Evolutionary conservation across 2,113 vertebrate species (phyloP), one percentile per base, ranked within the genome.

Genomic region (Trachemys scripta): DNA sequence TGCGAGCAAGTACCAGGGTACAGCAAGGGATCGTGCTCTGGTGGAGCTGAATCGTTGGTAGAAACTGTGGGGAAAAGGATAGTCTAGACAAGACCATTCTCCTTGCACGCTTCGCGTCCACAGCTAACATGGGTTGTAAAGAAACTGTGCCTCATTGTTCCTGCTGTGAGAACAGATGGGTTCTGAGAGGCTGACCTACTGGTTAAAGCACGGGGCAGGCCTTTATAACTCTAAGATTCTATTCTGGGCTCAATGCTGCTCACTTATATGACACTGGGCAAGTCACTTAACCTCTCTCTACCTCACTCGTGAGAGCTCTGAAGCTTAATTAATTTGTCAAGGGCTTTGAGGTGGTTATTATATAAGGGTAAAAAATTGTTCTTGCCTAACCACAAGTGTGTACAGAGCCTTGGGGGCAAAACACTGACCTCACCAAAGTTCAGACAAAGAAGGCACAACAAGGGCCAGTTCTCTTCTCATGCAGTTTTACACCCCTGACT

Each of bases 181-280:
- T 13, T 29, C 80, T 19, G 42, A 45, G 72, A 84, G 75, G 5
- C 56, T 2, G 13, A 78, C 11, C 80, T 4, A 22, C 85, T 38
- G 31, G 76, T 62, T 38, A 57, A 80, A 49, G 24, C 42, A 38
- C 4, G 50, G 72, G 59, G 38, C 25, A 51, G n/a, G 1, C 0
- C 0, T 7, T 72, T 4, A 85, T 25, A 53, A 31, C 1, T 72
- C 65, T 19, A 6, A 0, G 6, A 3, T 17, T 65, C 31, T 25
- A 50, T 27, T 47, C 75, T 47, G 85, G 59, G 47, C 25, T 82
- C 79, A 80, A 22, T 45, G 2, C 8, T 20, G 42, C 80, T 87
- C 80, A 54, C 69, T 4, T 17, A 35, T 8, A 2, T 11, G 50
- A 54, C 90, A 81, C 8, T 20, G 62, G 84, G 86, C 88, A 76